Conservation (phyloP, 2,113 vertebrate species). For the Carassius auratus region DNA sequence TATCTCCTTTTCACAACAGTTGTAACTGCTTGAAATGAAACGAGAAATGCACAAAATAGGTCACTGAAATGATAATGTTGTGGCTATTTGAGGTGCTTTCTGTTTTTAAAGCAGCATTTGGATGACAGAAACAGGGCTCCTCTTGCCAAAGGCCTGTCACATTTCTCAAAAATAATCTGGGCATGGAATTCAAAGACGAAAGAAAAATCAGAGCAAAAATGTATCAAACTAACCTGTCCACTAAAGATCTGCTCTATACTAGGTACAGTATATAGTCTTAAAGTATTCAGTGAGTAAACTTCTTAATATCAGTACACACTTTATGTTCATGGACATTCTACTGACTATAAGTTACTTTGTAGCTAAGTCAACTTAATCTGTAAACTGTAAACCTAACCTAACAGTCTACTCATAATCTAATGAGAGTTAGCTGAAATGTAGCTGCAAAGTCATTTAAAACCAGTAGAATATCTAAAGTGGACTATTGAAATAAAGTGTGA, state of each 20-base stretch:
- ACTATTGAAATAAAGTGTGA: not conserved
- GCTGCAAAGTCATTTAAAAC: too few relatives aligned
- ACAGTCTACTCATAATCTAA: not conserved
- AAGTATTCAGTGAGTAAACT: too few relatives aligned
- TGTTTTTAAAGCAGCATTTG: not conserved
- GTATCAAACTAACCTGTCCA: not conserved
- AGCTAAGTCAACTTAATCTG: too few relatives aligned
- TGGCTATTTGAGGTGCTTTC: too few relatives aligned
- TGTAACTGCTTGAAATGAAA: too few relatives aligned
- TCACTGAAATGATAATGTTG: too few relatives aligned
- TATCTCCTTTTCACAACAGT: too few relatives aligned
- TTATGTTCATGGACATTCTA: too few relatives aligned
- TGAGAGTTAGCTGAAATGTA: not conserved
- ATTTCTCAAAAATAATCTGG: not conserved
- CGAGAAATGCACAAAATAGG: not conserved
- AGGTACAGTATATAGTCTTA: too few relatives aligned
- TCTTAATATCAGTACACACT: too few relatives aligned
- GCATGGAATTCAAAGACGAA: not conserved
- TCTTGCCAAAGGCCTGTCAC: not conserved
- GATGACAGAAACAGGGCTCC: not conserved
- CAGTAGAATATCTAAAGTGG: not conserved
- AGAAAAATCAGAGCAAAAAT: not conserved
- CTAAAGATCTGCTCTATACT: not conserved
- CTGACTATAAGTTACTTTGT: too few relatives aligned
- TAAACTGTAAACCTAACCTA: too few relatives aligned